Evolutionary conservation across 2,888 invertebrate species (phyloP), one percentile per base, ranked within the genome.

Genomic region (Buathra laborator): DNA sequence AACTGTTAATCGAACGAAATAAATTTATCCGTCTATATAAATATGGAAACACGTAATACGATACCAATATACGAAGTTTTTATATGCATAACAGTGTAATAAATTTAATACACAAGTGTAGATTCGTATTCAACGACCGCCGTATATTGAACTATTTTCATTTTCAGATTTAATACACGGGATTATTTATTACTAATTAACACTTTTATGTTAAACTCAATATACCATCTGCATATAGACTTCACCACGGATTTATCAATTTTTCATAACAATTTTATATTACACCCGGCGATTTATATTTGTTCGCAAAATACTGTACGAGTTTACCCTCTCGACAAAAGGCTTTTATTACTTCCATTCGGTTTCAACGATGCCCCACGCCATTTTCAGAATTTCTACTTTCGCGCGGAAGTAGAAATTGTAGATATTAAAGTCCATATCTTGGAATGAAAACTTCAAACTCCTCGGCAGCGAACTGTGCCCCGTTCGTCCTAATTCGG

Each of bases 401-500:
- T 44, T 14, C 16, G 59, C 46, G 46, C 12, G 59, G 14, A 59
- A 72, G 43, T 71, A 59, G 59, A 24, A 46, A 62, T 64, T 64
- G 59, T 48, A 46, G 29, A 44, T 67, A 46, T 29, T 44, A 72
- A 46, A 66, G 51, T 71, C 66, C 51, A 56, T 78, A 75, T 75
- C 46, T 68, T 16, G 56, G 70, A 53, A 68, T 72, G 66, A 80
- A 83, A 85, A 85, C 76, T 83, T 77, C 71, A 16, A 74, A 70
- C 56, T 72, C 75, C 46, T 16, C n/a, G 46, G 64, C 44, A 48
- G 74, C 56, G 78, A 59, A 53, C 37, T 19, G 53, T 51, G 56
- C 64, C 29, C 68, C 16, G 66, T 74, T 24, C 70, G 37, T 78
- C 43, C 81, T 76, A 71, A 59, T 71, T 43, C 44, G 56, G 29